Evolutionary conservation across 2,888 invertebrate genomes (phyloP), one percentile per base, ranked within the genome.

Genomic region (Automeris io): DNA sequence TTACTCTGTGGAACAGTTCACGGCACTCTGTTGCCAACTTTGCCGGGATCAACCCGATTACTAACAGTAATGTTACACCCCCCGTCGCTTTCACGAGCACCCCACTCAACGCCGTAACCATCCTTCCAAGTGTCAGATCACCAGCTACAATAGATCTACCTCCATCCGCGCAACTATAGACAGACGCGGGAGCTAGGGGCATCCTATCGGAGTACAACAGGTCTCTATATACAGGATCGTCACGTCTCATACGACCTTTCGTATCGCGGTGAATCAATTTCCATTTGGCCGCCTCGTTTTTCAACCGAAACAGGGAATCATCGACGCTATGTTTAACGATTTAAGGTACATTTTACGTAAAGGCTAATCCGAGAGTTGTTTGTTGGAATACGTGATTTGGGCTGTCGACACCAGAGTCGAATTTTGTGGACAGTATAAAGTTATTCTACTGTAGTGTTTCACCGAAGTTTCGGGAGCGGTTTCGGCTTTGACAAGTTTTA

Each of bases 41-140:
- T 77, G 77, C 76, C 57, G 79, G 76, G 78, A 80, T 80, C 80
- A 78, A 70, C 75, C 66, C 77, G 80, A 83, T 82, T 80, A 81
- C 81, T 66, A 68, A 64, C 64, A 62, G 75, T 75, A 78, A 79
- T 78, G 76, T 77, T 61, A 70, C 70, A 70, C 76, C 76, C n/a
- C 76, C 67, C 74, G 66, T 70, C 72, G 62, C 75, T 74, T 19
- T 65, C 63, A 61, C 57, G 59, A 67, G 67, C 61, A 49, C 54
- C 49, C 60, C 53, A 57, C 53, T 55, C 62, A 71, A 61, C 55
- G 67, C 56, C 57, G 60, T 63, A 70, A 64, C 59, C 66, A 57
- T 58, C 56, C 53, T 54, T 60, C 60, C 57, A 57, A 56, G 44
- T 46, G 48, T 39, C 38, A 36, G 49, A 52, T 50, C 47, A 60